Evolutionary conservation across 1,140 invertebrate genomes (phyloP), one percentile per base, ranked within the genome.

Genomic region (Maniola jurtina): DNA sequence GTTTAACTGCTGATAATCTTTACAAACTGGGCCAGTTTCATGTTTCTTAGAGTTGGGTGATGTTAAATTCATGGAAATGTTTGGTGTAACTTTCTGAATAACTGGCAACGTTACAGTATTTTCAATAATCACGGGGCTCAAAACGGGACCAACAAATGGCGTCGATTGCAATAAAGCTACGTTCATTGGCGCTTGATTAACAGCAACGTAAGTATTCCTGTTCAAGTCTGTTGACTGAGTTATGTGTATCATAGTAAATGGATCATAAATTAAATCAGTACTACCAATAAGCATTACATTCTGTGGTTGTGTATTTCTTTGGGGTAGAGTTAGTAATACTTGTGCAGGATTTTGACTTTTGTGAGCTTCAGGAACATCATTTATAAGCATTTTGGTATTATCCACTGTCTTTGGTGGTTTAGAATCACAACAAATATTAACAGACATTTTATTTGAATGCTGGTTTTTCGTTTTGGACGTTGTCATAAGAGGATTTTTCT

Each of bases 261-360:
- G 71, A 59, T 83, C 70, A 25, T 81, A 84, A 14, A 77, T 68
- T 13, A 80, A 34, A 35, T 85, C 75, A 15, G 72, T 72, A 0
- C 75, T 72, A 2, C 75, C 71, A n/a, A 87, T 68, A 35, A 85
- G 52, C 45, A 85, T 75, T 3, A 86, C 61, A 72, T 81, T 86
- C 47, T 57, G 56, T 33, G 50, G 38, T 13, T 25, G 25, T 25
- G 16, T 48, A 42, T 52, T 70, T 61, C n/a, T 47, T 38, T 61
- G 54, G 25, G 66, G 61, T 15, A 60, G 54, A 34, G 66, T 68
- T 38, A 72, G 33, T 52, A 72, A 36, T 15, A 64, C 62, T 13
- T 55, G 52, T 2, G 61, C 25, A n/a, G 64, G 48, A 62, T 71
- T 58, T 55, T 55, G 45, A 10, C 42, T 55, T 35, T 38, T 57